Evolutionary conservation across 1,140 invertebrate species (phyloP), one percentile per base, ranked within the genome.

Genomic region (Trichonephila inaurata): DNA sequence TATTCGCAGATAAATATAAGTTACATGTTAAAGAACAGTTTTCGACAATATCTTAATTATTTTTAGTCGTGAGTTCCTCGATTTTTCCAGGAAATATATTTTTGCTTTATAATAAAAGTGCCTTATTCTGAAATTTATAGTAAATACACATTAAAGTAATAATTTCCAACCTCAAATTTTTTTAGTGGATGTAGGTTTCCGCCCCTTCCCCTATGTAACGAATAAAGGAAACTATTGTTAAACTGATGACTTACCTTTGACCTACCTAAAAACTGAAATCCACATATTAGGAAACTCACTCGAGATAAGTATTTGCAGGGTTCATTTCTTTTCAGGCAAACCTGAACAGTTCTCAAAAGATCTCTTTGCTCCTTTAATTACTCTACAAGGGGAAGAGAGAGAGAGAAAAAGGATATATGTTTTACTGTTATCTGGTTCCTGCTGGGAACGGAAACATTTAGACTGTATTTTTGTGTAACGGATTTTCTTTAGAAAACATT

Each of bases 401-500:
- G 19, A 16, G n/a, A 62, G 1, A 66, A 83, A 58, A 58, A 83
- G 19, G 10, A 3, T 40, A 18, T 21, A 44, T 58, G 40, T 19
- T 51, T 83, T 83, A 58, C n/a, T 51, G 44, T 51, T 83, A 58
- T 83, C 44, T 77, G 33, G 28, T 40, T 77, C 82, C 82, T 51
- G 51, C 82, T 83, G 82, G 10, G 82, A 58, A 83, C 21, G 82
- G 51, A 83, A 83, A 83, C 82, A 83, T 83, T 83, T 28, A 60
- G 82, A 51, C 51, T 83, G 82, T 83, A 83, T 83, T 83, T 83
- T 83, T 28, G 28, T 77, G 72, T 83, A 83, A 16, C 82, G 21
- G 44, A 24, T 60, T 83, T 83, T 83, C 44, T 58, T 83, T n/a
- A 24, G 28, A 24, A 72, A 77, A 28, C 28, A 77, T 77, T 77